Conservation (phyloP, 2,113 vertebrate species). For the Syrrhaptes paradoxus region DNA sequence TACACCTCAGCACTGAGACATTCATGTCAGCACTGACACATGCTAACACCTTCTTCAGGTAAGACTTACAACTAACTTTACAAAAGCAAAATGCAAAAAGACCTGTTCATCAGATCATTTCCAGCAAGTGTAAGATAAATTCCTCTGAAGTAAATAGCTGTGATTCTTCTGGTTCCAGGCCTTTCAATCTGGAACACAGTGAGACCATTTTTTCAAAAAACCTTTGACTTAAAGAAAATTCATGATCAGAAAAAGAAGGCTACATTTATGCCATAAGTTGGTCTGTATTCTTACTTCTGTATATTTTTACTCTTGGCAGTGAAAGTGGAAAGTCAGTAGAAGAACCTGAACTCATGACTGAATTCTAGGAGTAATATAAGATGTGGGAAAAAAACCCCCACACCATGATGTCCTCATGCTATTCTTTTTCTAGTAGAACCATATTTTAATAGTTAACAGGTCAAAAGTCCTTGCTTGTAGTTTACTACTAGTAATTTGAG, state of each 20-base stretch:
- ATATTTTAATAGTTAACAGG: not conserved
- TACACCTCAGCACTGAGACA: rapidly evolving
- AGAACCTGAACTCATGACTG: not conserved
- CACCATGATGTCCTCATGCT: not conserved
- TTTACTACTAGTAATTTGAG: not conserved
- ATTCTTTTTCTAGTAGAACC: not conserved
- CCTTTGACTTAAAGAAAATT: not conserved
- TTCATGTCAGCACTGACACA: not conserved
- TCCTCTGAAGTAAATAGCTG: not conserved
- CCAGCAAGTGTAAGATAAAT: not conserved
- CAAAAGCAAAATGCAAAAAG: not conserved
- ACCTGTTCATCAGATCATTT: not conserved
- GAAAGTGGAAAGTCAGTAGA: not conserved
- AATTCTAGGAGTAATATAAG: not conserved
- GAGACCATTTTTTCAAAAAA: not conserved
- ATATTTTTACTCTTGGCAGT: not conserved
- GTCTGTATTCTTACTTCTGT: not conserved
- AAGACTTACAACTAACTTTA: not conserved
- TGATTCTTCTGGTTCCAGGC: not conserved
- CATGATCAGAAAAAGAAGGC: not conserved
- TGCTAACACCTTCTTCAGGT: not conserved
- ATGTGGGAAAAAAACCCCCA: not conserved
- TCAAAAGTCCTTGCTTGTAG: not conserved
- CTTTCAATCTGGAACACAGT: not conserved
- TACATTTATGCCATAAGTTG: not conserved